These are phyloP conservation scores for Zoanthus solanderi DNA, from an alignment of 92 coral and sea anemone genomes.

Conservation along the genomic window DNA sequence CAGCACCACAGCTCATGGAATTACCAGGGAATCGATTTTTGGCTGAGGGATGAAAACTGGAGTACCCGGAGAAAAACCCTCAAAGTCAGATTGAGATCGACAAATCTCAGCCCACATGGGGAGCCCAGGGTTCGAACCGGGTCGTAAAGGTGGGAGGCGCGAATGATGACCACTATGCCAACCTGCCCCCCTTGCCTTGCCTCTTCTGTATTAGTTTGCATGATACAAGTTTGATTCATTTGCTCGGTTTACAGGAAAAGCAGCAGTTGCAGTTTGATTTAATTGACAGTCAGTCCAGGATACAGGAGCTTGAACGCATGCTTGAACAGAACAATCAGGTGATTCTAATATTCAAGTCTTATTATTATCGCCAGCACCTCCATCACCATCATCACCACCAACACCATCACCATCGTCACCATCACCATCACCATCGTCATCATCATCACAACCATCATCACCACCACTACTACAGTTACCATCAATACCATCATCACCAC, in stretches of 20 bases:
- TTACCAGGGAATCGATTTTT: too few relatives aligned
- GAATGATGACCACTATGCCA: too few relatives aligned
- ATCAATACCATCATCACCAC: neutral
- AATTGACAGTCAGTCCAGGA: slow-evolving; percentile 91
- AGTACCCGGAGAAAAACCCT: too few relatives aligned
- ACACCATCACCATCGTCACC: neutral
- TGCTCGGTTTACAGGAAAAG: slow-evolving; percentile 69
- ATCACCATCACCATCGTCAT: neutral
- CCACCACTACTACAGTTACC: neutral
- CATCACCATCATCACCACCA: neutral
- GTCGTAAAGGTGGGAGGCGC: too few relatives aligned
- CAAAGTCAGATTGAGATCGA: too few relatives aligned
- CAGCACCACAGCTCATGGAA: too few relatives aligned
- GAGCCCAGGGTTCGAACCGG: too few relatives aligned
- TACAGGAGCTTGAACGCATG: slow-evolving; percentile 92
- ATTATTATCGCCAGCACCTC: neutral
- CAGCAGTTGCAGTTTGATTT: slow-evolving; percentile 96
- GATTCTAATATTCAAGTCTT: neutral
- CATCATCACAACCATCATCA: neutral
- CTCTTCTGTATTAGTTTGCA: neutral
- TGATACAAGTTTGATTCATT: neutral
- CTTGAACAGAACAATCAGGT: slow-evolving; percentile 80
- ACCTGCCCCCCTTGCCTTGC: neutral
- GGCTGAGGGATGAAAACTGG: too few relatives aligned
- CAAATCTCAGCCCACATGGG: too few relatives aligned